A percentile compares a stretch with the other conserved stretches of the same genome.
phyloP scores from a whole-genome alignment of 2,888 invertebrate species.

The Ormyrus labotus region DNA sequence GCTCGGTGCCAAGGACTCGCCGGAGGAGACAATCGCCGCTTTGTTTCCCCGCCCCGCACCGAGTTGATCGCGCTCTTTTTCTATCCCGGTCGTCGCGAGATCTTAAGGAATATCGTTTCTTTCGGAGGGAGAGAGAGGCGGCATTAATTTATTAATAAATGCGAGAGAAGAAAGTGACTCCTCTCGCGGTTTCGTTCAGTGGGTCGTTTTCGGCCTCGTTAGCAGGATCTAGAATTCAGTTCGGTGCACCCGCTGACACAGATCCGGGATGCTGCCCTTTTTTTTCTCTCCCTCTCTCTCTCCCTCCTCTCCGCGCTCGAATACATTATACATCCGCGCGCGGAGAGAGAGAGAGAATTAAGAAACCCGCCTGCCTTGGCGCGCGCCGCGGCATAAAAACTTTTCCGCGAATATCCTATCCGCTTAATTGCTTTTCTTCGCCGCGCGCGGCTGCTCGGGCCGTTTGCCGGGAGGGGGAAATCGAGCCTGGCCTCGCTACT shows the following conservation, averaged over 20 bases:
- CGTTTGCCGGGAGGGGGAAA: too few relatives aligned
- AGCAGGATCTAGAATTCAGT: constrained; percentile 48
- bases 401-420: too few relatives aligned
- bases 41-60: constrained; percentile 46
- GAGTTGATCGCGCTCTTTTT: not conserved
- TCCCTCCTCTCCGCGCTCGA: not conserved
- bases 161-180: constrained; percentile 18
- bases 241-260: constrained; percentile 42
- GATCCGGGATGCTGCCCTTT: constrained; percentile 20
- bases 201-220: constrained; percentile 54
- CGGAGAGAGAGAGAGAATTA: constrained; percentile 8
- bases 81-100: too few relatives aligned
- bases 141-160: constrained; percentile 14
- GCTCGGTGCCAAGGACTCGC: constrained; percentile 70
- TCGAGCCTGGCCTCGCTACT: too few relatives aligned
- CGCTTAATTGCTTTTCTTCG: too few relatives aligned
- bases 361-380: constrained; percentile 14
- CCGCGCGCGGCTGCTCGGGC: too few relatives aligned
- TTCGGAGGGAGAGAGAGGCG: too few relatives aligned
- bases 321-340: not conserved
- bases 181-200: constrained; percentile 38
- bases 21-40: constrained; percentile 48
- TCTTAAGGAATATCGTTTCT: too few relatives aligned
- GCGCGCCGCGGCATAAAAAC: not conserved
- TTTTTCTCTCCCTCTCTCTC: not conserved